phyloP scores from a whole-genome alignment of 2,113 vertebrate genomes.

The Bos indicus region DNA sequence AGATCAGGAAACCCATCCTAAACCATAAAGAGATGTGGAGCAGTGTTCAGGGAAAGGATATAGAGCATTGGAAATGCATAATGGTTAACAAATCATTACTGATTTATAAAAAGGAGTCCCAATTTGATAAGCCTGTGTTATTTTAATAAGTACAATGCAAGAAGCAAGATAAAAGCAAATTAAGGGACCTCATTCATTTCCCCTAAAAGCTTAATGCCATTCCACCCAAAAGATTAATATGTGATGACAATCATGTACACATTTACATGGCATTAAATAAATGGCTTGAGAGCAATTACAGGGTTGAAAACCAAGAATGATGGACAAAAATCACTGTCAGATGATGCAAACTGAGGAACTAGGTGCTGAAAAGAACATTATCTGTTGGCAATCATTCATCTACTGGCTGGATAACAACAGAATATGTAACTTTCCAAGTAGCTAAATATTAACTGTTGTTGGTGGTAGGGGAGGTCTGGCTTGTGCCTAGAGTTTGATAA shows the following conservation, averaged over 20 bases:
- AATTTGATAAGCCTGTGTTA: conserved; percentile 43
- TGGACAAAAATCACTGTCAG: conserved; percentile 58
- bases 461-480: background rate
- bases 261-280: conserved; percentile 20
- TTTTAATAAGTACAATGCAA: conserved; percentile 61
- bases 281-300: conserved; percentile 46
- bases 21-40: background rate
- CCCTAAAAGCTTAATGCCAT: conserved; percentile 41
- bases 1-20: conserved; percentile 1
- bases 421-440: conserved; percentile 11
- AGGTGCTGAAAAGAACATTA: conserved; percentile 1
- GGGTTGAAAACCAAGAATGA: conserved; percentile 24
- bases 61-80: conserved; percentile 27
- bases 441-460: conserved; percentile 25
- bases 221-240: conserved; percentile 47
- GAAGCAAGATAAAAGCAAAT: conserved; percentile 58
- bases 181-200: conserved; percentile 55
- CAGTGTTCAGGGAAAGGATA: conserved; percentile 36
- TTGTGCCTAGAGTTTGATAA: background rate
- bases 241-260: conserved; percentile 41
- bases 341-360: conserved; percentile 23
- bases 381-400: conserved; percentile 24
- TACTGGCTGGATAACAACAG: background rate
- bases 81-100: conserved; percentile 45
- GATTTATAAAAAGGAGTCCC: conserved; percentile 38